Percentiles rank a stretch among this genome's conserved stretches.
Evolutionary conservation across 2,797 vertebrate species (phyloP).

Genomic region (Gambusia yucatana): DNA sequence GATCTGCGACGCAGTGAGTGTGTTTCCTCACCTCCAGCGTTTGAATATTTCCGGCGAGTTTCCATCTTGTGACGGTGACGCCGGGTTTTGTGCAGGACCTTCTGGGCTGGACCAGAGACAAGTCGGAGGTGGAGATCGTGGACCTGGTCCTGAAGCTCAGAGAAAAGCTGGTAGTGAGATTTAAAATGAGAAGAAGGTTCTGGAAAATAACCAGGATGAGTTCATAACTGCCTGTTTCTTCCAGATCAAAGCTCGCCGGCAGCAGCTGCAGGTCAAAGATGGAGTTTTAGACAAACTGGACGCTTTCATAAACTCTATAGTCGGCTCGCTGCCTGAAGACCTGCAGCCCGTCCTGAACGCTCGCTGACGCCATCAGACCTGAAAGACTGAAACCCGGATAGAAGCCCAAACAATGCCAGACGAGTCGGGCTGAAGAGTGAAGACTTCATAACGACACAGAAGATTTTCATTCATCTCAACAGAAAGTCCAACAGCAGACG

Average conservation of each 20-base stretch:
- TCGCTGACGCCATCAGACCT: background rate
- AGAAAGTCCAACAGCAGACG: background rate
- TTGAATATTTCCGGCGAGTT: background rate
- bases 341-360: conserved; percentile 85
- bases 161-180: conserved; percentile 88
- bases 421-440: background rate
- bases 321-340: conserved; percentile 86
- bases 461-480: background rate
- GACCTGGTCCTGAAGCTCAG: conserved; percentile 92
- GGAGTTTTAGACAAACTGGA: conserved; percentile 80
- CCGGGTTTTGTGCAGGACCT: conserved; percentile 81
- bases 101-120: conserved; percentile 89
- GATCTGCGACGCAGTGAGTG: conserved; percentile 86
- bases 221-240: background rate
- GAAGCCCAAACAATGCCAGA: background rate
- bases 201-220: too few relatives aligned
- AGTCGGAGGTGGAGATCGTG: conserved; percentile 94
- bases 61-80: background rate
- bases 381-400: background rate
- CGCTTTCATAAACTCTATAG: conserved; percentile 75
- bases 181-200: background rate
- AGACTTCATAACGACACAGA: background rate
- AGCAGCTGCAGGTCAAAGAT: conserved; percentile 86
- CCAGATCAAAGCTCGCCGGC: conserved; percentile 83
- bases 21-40: background rate